Base-by-base conservation (phyloP, 2,888 invertebrate species). In the Polydrusus pterygomalis region DNA sequence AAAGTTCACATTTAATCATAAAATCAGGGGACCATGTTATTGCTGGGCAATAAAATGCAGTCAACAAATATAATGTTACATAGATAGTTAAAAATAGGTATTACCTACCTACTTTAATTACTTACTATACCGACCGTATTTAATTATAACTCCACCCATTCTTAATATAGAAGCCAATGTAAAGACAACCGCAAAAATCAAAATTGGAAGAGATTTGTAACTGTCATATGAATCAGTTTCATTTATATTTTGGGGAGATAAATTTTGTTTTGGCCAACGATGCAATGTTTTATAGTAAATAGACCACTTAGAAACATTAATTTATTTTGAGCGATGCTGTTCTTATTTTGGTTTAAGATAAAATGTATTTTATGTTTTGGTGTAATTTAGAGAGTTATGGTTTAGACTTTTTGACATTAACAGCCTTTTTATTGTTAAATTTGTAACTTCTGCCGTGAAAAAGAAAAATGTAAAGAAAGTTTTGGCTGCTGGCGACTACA, bases 251-350 rank as follows among this genome's bases (percentile, higher is more conserved):
- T 38, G 34, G 15, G n/a, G 64, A 64, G 64, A 71, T 71, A 71
- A 71, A 71, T 71, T 71, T 64, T 71, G 64, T 71, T 71, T 71
- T 71, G 71, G 71, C 71, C 71, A 17, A 43, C 51, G 20, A 3
- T 40, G 71, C 64, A 64, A 64, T 71, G 64, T 64, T 64, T 71
- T 71, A 71, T 71, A 71, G 54, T 71, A 71, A 71, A 71, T 71
- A 71, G 71, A 71, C 71, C 71, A 71, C 71, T 71, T 63, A 71
- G 56, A 71, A 71, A 56, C 71, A 71, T 71, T 71, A 71, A 71
- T 71, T 71, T 71, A 64, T 71, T 45, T 64, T 40, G 17, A 60
- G 17, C 34, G 38, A 38, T 17, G 58, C 17, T 38, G 17, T 60
- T 10, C 18, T 60, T 38, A 60, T 60, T 60, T 60, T 38, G 17